A percentile compares a stretch with the other conserved stretches of the same genome.
Evolutionary conservation across 2,113 vertebrate species (phyloP).

Genomic region (Dipodomys merriami): DNA sequence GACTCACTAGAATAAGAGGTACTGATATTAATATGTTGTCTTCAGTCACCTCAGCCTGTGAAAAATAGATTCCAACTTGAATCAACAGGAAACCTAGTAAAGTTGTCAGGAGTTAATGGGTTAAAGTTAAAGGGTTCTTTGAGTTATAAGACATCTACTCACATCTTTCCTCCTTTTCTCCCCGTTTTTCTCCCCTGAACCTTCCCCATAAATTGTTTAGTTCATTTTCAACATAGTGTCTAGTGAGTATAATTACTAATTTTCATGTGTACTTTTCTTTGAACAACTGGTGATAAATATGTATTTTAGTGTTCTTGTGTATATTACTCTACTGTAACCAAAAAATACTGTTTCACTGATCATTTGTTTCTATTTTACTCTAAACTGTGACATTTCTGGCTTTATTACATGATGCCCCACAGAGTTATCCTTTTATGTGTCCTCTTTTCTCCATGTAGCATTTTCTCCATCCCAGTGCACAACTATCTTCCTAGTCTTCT

Average conservation of each 20-base stretch:
- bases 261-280: conserved; percentile 41
- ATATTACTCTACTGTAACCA: background rate
- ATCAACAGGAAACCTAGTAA: background rate
- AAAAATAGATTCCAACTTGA: background rate
- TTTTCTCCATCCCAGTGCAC: background rate
- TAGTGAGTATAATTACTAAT: background rate
- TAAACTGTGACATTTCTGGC: background rate
- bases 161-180: background rate
- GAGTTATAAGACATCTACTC: background rate
- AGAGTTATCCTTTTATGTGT: background rate
- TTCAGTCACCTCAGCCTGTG: background rate
- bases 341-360: background rate
- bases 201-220: background rate
- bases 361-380: background rate
- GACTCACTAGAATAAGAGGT: conserved; percentile 6
- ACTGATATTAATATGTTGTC: background rate
- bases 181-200: no score
- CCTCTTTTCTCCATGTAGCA: background rate
- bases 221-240: no score
- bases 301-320: background rate
- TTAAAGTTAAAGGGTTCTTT: background rate
- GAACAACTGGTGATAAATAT: background rate
- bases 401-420: background rate
- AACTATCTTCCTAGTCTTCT: conserved; percentile 4
- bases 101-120: background rate